Percentiles rank a stretch among this genome's conserved stretches.
phyloP scores from a whole-genome alignment of 2,888 invertebrate genomes.

The Noctua pronuba region DNA sequence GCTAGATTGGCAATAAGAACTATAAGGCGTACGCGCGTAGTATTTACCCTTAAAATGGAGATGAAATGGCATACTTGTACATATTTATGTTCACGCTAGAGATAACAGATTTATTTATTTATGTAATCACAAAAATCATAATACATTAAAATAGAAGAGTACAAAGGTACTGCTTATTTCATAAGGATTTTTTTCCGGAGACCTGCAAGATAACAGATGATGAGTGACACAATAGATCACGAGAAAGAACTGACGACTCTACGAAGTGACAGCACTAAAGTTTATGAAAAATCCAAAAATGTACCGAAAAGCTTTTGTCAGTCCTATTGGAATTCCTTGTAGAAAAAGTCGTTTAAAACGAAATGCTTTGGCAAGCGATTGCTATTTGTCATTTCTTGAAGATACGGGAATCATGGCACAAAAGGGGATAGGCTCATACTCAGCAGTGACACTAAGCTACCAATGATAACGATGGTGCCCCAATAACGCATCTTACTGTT shows the following conservation, averaged over 20 bases:
- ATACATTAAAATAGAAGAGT: background rate
- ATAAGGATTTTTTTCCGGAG: background rate
- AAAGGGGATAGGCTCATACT: too few relatives aligned
- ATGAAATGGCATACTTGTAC: background rate
- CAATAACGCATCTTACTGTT: background rate
- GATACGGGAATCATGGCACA: background rate
- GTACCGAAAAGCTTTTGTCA: background rate
- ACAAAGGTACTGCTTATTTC: background rate
- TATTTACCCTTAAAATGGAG: background rate
- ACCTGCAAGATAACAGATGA: background rate
- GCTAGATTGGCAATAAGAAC: background rate
- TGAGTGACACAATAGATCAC: background rate
- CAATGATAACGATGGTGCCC: background rate
- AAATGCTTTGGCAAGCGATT: background rate
- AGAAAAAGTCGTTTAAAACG: background rate
- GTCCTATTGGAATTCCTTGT: background rate
- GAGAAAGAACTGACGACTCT: background rate
- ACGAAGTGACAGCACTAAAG: background rate
- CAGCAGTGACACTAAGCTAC: background rate
- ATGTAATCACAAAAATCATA: background rate
- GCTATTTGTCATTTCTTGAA: background rate
- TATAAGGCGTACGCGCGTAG: background rate
- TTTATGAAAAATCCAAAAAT: background rate
- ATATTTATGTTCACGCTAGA: background rate
- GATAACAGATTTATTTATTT: background rate